A percentile compares a stretch with the other conserved stretches of the same genome.
These are phyloP conservation scores for Drosophila parvula DNA, from an alignment of 1,140 invertebrate species.

Conservation along the genomic window DNA sequence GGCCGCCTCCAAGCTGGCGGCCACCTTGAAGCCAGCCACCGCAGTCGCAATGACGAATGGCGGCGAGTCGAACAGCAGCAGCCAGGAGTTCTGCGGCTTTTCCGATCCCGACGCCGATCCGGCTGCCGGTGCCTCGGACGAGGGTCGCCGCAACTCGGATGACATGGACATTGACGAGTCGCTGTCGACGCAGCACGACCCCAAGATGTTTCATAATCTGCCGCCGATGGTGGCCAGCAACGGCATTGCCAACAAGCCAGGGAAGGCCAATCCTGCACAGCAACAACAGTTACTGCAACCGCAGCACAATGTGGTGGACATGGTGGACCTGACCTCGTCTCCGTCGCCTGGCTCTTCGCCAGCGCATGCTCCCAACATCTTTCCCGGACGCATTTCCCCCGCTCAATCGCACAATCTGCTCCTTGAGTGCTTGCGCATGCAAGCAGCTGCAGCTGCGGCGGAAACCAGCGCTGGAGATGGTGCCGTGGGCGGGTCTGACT, in stretches of 20 bases:
- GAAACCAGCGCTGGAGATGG: conserved; percentile 5
- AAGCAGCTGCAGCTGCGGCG: neutral
- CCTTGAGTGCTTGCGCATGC: conserved; percentile 50
- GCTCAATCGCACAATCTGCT: conserved; percentile 38
- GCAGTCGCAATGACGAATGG: conserved; percentile 52
- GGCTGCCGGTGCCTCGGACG: conserved; percentile 22
- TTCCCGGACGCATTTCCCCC: conserved; percentile 28
- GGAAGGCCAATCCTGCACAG: conserved; percentile 17
- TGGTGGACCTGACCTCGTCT: conserved; percentile 77
- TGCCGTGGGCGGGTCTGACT: conserved; percentile 8
- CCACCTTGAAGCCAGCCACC: conserved; percentile 3
- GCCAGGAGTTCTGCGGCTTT: conserved; percentile 68
- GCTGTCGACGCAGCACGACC: conserved; percentile 73
- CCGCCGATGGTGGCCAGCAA: conserved; percentile 37
- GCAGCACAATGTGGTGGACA: conserved; percentile 68
- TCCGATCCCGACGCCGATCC: conserved; percentile 48
- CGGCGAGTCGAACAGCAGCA: conserved; percentile 63
- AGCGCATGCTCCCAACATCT: conserved; percentile 54
- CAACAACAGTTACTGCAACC: conserved; percentile 26
- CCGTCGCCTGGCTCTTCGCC: conserved; percentile 77
- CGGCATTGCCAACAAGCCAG: conserved; percentile 24
- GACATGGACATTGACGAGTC: conserved; percentile 83
- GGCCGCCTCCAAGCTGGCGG: conserved; percentile 45
- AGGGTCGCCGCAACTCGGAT: conserved; percentile 71
- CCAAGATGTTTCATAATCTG: conserved; percentile 78